Base-by-base conservation (phyloP, 2,113 vertebrate genomes). In the Brienomyrus longianalis region DNA sequence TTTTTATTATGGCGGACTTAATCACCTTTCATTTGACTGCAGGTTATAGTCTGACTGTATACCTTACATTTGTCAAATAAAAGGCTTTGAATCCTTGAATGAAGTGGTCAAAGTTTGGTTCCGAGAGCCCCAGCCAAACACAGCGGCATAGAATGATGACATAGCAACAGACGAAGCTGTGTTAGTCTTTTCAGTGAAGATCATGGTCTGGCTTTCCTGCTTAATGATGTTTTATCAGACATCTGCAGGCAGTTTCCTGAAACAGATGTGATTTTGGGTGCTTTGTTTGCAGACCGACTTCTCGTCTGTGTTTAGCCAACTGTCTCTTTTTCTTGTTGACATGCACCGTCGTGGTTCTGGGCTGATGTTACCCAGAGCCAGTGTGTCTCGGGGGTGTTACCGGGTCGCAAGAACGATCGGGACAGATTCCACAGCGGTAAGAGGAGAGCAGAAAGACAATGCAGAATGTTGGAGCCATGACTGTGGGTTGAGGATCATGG, bases 211-310 rank as follows among this genome's bases (percentile, higher is more conserved):
- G 23, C 83, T 27, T 85, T 45, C 13, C 83, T 11, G 21, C 47
- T 85, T 51, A 85, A 85, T 85, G 47, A 23, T 11, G n/a, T 51
- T 51, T 51, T 48, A 85, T 85, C 21, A 23, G 9, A 85, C 83
- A 48, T 48, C 83, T 85, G 83, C 47, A 85, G 83, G 45, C 83
- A 85, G 45, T 85, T 85, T 47, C 83, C 23, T 11, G 83, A 85
- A 85, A 51, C 47, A 51, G 83, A 85, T 85, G 83, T 85, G 19
- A 10, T 47, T 51, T 27, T 51, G 43, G 23, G 47, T 23, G 45
- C 47, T 13, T 19, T n/a, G 15, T 48, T 51, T 85, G n/a, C 51
- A 85, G 48, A 48, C 45, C 1, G 10, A 21, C 45, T 23, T 50
- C 47, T n/a, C 8, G 3, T 17, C 83, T 51, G 23, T 15, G 83